Base-by-base conservation (phyloP, 2,113 vertebrate genomes). In the Hymenochirus boettgeri region DNA sequence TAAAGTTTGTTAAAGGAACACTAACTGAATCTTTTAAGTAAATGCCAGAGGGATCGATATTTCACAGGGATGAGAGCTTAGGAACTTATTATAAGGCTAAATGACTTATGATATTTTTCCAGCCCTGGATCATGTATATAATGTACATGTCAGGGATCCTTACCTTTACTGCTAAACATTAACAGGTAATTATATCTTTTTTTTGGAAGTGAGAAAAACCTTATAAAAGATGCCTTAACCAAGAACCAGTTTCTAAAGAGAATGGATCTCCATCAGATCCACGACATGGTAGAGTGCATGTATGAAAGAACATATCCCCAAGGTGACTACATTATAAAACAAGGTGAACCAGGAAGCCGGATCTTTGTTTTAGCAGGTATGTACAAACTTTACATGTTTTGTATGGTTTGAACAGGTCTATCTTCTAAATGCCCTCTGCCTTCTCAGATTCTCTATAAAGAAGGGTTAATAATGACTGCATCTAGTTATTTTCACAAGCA, bases 241-340 rank as follows among this genome's bases (percentile, higher is more conserved):
- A 94, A 83, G 82, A 97, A 97, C 75, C 91, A 93, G 61, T 97
- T 97, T 80, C 79, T 95, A 81, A 93, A 88, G 79, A 79, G 91
- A 52, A 73, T 97, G 77, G 94, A 96, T 73, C 83, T 83, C 63
- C 92, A 91, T 73, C 93, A 94, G 83, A 80, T 95, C 73, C 83
- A 77, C 75, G 93, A 94, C 77, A 97, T 94, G 88, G 92, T 94
- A 71, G 94, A 97, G 77, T 96, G 93, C 27, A 95, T 95, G 94
- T 94, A 96, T 0, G 90, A 91, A 69, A 85, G 92, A 70, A 90
- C 79, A 4, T 95, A 90, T 73, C 88, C 87, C 74, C 85, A 90
- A 69, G 93, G 89, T 4, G 93, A 91, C 47, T 90, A 83, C 10
- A 81, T 94, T 50, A 85, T 94, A 79, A 86, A 88, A 62, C 93